A percentile compares a stretch with the other conserved stretches of the same genome.
These are phyloP conservation scores for Drosophila mettleri DNA, from an alignment of 2,888 invertebrate species.

Conservation along the genomic window DNA sequence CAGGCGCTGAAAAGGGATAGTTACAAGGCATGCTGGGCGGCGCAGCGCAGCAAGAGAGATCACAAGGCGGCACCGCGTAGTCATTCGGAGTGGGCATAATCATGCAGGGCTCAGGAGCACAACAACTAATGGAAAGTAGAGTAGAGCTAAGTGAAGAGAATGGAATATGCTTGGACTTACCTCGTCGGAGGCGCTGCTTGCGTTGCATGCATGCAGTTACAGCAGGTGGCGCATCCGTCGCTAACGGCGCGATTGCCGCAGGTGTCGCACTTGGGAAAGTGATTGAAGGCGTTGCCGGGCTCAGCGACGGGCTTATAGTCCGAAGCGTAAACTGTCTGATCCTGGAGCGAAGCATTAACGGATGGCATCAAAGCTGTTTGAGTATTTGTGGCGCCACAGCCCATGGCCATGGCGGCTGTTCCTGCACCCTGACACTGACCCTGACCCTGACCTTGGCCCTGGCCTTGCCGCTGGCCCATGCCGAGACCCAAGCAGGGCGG, in stretches of 20 bases:
- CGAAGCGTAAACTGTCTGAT: slow-evolving; percentile 46
- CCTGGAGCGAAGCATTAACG: slow-evolving; percentile 31
- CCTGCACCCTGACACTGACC: background rate
- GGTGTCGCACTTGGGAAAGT: slow-evolving; percentile 17
- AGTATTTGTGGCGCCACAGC: background rate
- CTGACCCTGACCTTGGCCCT: background rate
- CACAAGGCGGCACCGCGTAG: slow-evolving; percentile 12
- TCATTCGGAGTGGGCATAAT: background rate
- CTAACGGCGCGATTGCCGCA: background rate
- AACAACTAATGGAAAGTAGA: background rate
- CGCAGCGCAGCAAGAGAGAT: background rate
- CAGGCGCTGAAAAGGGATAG: background rate
- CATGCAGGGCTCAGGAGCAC: background rate
- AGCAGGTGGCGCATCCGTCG: background rate
- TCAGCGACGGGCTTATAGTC: slow-evolving; percentile 42
- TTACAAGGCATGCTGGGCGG: background rate
- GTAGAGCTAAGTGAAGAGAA: too few species aligned
- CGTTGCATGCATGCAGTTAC: slow-evolving; percentile 1
- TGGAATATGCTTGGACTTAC: too few species aligned
- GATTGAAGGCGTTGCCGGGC: slow-evolving; percentile 36
- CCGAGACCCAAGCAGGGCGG: slow-evolving; percentile 6
- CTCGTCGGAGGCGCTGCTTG: background rate
- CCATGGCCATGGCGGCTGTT: background rate
- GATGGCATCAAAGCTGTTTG: background rate
- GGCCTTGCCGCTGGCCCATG: background rate